Percentiles rank a stretch among this genome's conserved stretches.
phyloP scores from a whole-genome alignment of 2,888 invertebrate species.

The Sturmia bella region DNA sequence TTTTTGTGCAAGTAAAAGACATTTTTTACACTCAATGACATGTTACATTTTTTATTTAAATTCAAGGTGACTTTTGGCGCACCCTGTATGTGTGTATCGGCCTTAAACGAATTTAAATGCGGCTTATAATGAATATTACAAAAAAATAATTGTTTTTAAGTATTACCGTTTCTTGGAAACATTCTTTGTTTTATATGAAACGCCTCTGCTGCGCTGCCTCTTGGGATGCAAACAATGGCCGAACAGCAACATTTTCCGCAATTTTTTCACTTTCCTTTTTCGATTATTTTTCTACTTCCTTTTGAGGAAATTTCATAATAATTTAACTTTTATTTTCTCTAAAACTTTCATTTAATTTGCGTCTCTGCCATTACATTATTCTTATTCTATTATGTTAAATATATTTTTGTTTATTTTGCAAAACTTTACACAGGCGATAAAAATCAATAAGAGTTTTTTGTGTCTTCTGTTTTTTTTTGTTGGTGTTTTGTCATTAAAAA shows the following conservation, averaged over 20 bases:
- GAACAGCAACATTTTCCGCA: conserved; percentile 50
- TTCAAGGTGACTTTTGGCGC: too few relatives aligned
- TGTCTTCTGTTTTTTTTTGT: neutral
- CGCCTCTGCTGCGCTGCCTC: neutral
- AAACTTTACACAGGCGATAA: conserved; percentile 15
- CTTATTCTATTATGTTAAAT: neutral
- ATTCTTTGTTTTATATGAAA: conserved; percentile 34
- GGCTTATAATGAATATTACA: neutral
- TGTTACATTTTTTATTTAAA: too few relatives aligned
- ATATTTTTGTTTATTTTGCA: conserved; percentile 1
- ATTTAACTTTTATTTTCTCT: conserved; percentile 42
- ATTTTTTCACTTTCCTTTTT: conserved; percentile 28
- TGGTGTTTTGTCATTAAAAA: conserved; percentile 7
- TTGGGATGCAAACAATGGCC: conserved; percentile 48
- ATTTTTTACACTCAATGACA: too few relatives aligned
- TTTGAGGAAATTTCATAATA: neutral
- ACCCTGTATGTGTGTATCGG: too few relatives aligned
- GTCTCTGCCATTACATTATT: neutral
- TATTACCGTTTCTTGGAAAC: conserved; percentile 56
- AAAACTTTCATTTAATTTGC: conserved; percentile 9
- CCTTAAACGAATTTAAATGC: too few relatives aligned
- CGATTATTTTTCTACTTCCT: neutral
- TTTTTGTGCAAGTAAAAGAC: too few relatives aligned
- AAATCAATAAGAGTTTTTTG: too few relatives aligned
- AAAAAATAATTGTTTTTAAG: conserved; percentile 1